phyloP scores from a whole-genome alignment of 2,113 vertebrate species.

The Sula dactylatra region DNA sequence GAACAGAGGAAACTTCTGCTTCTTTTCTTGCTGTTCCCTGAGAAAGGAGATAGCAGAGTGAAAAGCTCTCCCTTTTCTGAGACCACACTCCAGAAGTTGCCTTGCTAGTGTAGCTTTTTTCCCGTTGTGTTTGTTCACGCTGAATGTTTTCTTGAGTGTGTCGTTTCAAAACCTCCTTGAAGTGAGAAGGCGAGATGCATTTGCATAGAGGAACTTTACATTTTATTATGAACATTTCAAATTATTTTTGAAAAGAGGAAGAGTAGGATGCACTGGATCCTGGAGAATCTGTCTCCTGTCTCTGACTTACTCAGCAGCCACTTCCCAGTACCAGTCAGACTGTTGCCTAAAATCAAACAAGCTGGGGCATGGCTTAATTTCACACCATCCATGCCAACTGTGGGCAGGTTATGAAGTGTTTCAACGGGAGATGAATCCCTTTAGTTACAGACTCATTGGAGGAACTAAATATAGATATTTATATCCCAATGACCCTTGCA shows the following conservation, averaged over 20 bases:
- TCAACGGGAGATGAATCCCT: neutral
- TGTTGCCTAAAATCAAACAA: neutral
- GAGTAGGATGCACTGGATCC: neutral
- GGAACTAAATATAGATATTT: neutral
- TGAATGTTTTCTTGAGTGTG: neutral
- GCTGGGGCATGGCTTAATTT: neutral
- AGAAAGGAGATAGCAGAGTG: neutral
- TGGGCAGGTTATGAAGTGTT: neutral
- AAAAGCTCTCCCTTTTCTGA: neutral
- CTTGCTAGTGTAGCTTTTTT: neutral
- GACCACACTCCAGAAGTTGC: neutral
- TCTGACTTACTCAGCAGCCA: neutral
- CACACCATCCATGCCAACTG: neutral
- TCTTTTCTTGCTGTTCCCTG: neutral
- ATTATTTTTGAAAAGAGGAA: neutral
- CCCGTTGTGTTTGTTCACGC: neutral
- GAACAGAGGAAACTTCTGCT: neutral
- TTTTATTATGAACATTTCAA: neutral
- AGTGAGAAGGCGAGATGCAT: neutral
- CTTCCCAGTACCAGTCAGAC: neutral
- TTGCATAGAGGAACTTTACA: neutral
- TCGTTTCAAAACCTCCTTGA: neutral
- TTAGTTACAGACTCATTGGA: neutral
- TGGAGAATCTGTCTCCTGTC: neutral
- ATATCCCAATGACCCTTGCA: neutral